Percentiles rank a stretch among this genome's conserved stretches.
Evolutionary conservation across 1,140 invertebrate genomes (phyloP).

Genomic region (Lepidurus apus): DNA sequence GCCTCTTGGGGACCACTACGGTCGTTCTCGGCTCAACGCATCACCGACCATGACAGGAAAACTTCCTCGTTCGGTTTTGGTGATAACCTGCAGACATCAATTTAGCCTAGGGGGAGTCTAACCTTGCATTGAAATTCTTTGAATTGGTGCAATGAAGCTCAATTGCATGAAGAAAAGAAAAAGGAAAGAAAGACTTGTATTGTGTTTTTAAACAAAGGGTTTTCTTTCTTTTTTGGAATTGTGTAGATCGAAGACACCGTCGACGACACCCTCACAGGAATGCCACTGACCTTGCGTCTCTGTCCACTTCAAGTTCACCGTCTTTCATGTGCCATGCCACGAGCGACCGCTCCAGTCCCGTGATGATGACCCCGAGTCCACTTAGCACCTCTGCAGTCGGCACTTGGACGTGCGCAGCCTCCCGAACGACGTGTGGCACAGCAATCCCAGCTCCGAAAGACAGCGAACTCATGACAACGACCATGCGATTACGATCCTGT

Average conservation of each 20-base stretch:
- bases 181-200: background rate
- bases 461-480: constrained; percentile 2
- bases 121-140: background rate
- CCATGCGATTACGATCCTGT: background rate
- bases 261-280: background rate
- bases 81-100: background rate
- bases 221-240: background rate
- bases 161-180: background rate
- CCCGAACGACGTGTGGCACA: background rate
- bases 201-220: background rate
- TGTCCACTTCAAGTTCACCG: background rate
- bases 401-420: background rate
- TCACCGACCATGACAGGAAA: background rate
- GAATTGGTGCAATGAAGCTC: constrained; percentile 18
- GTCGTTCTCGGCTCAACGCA: background rate
- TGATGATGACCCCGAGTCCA: constrained; percentile 13
- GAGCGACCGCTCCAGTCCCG: background rate
- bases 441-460: background rate
- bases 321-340: constrained; percentile 13
- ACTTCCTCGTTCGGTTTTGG: background rate
- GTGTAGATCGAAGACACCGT: background rate
- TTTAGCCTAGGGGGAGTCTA: background rate
- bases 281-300: background rate
- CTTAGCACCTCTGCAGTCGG: constrained; percentile 6
- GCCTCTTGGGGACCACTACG: background rate